Evolutionary conservation across 2,113 vertebrate genomes (phyloP).

Genomic region (Stegastes partitus): DNA sequence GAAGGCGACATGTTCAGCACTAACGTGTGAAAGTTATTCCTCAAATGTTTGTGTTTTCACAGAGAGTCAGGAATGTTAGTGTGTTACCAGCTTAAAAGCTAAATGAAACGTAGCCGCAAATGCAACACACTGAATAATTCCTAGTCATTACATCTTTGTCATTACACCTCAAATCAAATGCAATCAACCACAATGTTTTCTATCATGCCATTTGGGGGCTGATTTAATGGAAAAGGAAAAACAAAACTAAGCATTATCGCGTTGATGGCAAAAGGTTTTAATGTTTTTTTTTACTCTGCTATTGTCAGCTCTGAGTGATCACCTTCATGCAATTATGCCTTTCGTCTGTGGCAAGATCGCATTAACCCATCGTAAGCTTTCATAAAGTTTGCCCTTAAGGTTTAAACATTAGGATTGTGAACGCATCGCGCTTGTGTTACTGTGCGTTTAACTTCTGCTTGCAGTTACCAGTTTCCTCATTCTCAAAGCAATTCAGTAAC

Average conservation of each 20-base stretch:
- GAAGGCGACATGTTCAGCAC: neutral
- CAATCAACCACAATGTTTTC: conserved; percentile 29
- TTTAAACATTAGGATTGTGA: conserved; percentile 3
- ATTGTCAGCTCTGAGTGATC: conserved; percentile 23
- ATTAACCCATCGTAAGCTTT: neutral
- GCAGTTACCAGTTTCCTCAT: neutral
- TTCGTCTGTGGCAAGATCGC: conserved; percentile 6
- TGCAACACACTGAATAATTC: conserved; percentile 9
- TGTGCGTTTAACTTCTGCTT: conserved; percentile 7
- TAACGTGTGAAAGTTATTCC: conserved; percentile 24
- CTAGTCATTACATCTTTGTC: conserved; percentile 8
- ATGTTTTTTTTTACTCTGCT: conserved; percentile 4
- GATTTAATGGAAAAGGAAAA: conserved; percentile 29
- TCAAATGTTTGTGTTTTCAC: conserved; percentile 31
- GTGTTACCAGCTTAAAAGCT: conserved; percentile 11
- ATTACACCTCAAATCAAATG: conserved; percentile 34
- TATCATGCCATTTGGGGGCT: conserved; percentile 22
- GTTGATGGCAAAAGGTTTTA: neutral
- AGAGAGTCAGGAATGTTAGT: conserved; percentile 8
- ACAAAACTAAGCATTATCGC: conserved; percentile 20
- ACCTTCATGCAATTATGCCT: conserved; percentile 14
- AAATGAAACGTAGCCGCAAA: conserved; percentile 19
- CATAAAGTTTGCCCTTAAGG: neutral
- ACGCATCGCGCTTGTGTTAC: neutral
- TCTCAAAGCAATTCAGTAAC: neutral